Base-by-base conservation (phyloP, 1,140 invertebrate genomes). In the Zophobas morio region DNA sequence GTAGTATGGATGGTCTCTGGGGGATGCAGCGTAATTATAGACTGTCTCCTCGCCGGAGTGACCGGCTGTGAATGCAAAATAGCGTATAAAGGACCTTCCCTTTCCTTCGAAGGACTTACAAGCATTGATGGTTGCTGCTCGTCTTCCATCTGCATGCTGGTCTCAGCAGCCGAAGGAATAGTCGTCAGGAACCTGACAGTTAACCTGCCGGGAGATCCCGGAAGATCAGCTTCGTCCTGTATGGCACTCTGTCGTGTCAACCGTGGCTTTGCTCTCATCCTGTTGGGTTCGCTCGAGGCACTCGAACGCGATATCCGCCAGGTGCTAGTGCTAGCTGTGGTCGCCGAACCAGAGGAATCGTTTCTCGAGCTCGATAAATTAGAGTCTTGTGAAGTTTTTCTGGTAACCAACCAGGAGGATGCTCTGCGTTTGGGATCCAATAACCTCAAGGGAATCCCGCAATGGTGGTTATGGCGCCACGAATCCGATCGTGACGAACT, bases 361-460 rank as follows among this genome's bases (percentile, higher is more conserved):
- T 96, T 96, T 6, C 95, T 88, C 0, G 94, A 95, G 80, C 93
- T 94, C 53, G 94, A 96, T 63, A 96, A 85, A 85, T 96, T 96
- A 0, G 95, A 96, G 83, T 97, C 95, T 85, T 96, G 95, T 0
- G 94, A 96, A 0, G 95, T 94, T 87, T 97, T 97, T 32, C 95
- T 88, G 0, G 95, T 95, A 1, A 96, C 94, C 33, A 96, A 88
- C 95, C 95, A 96, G 0, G 95, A 95, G 0, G 95, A 94, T 1
- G 94, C 91, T 72, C 94, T 88, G 35, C 94, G 88, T 81, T 94
- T 93, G 0, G 94, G 93, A 81, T 95, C 93, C 6, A 95, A 84
- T 36, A 94, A 82, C 76, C 93, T 88, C 51, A 95, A 86, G 0
- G 94, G 94, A 73, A 95, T 92, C 0, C 92, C 92, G 82, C 92